Conservation (phyloP, 2,888 invertebrate species). For the Diarsia rubi region DNA sequence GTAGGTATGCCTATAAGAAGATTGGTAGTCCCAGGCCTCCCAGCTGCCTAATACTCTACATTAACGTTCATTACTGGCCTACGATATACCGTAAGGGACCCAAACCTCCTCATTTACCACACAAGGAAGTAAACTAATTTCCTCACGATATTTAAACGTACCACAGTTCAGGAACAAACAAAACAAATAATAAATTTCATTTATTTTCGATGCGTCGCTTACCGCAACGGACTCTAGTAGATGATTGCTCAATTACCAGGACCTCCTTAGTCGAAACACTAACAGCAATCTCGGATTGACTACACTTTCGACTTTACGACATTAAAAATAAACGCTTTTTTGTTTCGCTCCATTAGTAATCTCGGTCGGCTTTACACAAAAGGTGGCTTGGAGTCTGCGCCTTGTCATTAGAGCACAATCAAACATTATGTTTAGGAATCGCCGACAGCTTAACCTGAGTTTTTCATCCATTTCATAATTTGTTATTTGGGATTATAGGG, state of each 20-base stretch:
- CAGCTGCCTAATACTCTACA: background rate
- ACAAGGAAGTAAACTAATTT: constrained; percentile 68
- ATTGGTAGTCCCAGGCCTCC: background rate
- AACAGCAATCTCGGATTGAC: constrained; percentile 74
- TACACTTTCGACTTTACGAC: constrained; percentile 84
- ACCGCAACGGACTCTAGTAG: constrained; percentile 89
- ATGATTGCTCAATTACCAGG: constrained; percentile 91
- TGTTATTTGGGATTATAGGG: constrained; percentile 89
- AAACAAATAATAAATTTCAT: constrained; percentile 88
- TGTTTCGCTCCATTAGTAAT: constrained; percentile 78
- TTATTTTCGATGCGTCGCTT: constrained; percentile 88
- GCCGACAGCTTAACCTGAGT: constrained; percentile 90
- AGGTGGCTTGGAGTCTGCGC: constrained; percentile 87
- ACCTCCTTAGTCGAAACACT: constrained; percentile 90
- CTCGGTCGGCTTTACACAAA: constrained; percentile 88
- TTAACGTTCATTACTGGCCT: constrained; percentile 14
- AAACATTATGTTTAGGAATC: constrained; percentile 90
- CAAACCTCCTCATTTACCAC: constrained; percentile 1
- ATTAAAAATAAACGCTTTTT: constrained; percentile 82
- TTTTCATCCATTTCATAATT: constrained; percentile 90
- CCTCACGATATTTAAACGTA: constrained; percentile 72
- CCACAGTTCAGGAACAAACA: constrained; percentile 76
- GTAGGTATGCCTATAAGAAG: background rate
- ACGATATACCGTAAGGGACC: constrained; percentile 4
- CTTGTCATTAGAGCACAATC: constrained; percentile 90